Base-by-base conservation (phyloP, 2,888 invertebrate genomes). In the Ctenicera cuprea region DNA sequence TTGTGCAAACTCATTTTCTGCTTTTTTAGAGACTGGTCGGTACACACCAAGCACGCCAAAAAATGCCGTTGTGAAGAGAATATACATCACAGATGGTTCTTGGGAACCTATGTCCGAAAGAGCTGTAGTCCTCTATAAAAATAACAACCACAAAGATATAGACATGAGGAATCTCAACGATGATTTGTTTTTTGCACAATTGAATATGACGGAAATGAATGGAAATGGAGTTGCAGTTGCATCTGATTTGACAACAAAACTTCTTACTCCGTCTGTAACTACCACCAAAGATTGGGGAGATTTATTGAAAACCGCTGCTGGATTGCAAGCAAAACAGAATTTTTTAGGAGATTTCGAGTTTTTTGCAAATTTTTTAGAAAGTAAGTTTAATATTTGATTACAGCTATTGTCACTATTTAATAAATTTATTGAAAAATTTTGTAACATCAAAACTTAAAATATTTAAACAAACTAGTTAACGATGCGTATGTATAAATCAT, bases 81-180 rank as follows among this genome's bases (percentile, higher is more conserved):
- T 90, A 0, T 90, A 92, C 73, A 87, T 94, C 63, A 91, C 92
- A 0, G 90, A 91, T 83, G 93, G 92, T 18, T 85, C 87, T 20
- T 86, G 87, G 20, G 88, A 91, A 77, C 85, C 88, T 67, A 88
- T 94, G 20, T 87, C 87, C 69, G 94, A 93, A 3, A 88, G 87
- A 80, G 93, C 92, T 84, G 88, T 94, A n/a, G 91, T 92, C 38
- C 91, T 93, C 79, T 93, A 94, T 83, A 91, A 94, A 78, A 89
- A 90, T 14, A 90, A 88, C 77, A 90, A 91, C 73, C 86, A 88
- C 12, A 88, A 90, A 77, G 86, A 87, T 11, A 87, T 95, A 48
- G 94, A 92, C 71, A 84, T 87, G 72, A 92, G 90, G 82, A 92
- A 91, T 79, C 88, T 95, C n/a, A 88, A 89, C 26, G 94, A 94